Evolutionary conservation across 2,888 invertebrate genomes (phyloP).

Genomic region (Galeruca laticollis): DNA sequence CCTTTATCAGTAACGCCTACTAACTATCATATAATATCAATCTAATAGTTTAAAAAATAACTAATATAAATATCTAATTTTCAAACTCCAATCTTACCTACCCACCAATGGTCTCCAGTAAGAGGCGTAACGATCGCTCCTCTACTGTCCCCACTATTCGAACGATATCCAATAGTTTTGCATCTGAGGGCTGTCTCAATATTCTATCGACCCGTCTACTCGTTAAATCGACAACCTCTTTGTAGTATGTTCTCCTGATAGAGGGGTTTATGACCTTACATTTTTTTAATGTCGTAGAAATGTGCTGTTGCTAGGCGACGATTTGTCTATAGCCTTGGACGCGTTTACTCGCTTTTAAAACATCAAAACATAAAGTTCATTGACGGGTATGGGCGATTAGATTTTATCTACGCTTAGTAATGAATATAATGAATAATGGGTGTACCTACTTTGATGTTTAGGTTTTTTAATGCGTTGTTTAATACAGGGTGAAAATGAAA

Average conservation of each 20-base stretch:
- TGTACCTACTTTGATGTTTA: neutral
- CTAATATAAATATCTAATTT: neutral
- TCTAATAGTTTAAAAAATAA: neutral
- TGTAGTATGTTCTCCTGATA: slow-evolving; percentile 37
- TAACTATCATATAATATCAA: neutral
- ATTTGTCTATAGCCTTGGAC: slow-evolving; percentile 43
- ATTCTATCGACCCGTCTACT: slow-evolving; percentile 17
- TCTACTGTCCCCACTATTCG: slow-evolving; percentile 11
- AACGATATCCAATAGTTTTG: slow-evolving; percentile 20
- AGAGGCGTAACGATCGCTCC: slow-evolving; percentile 16
- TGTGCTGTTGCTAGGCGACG: slow-evolving; percentile 47
- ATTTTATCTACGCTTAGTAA: neutral
- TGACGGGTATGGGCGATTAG: slow-evolving; percentile 33
- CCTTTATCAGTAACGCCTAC: neutral
- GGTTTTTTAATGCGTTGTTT: no score
- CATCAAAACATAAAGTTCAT: slow-evolving; percentile 29
- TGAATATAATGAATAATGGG: no score
- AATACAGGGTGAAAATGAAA: no score
- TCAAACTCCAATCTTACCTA: neutral
- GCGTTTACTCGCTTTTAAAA: slow-evolving; percentile 30
- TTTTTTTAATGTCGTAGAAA: slow-evolving; percentile 39
- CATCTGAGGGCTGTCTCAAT: neutral
- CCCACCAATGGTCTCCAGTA: slow-evolving; percentile 34
- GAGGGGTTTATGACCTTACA: slow-evolving; percentile 46
- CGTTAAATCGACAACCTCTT: slow-evolving; percentile 33